Conservation (phyloP, 2,113 vertebrate species). For the Caranx ignobilis region DNA sequence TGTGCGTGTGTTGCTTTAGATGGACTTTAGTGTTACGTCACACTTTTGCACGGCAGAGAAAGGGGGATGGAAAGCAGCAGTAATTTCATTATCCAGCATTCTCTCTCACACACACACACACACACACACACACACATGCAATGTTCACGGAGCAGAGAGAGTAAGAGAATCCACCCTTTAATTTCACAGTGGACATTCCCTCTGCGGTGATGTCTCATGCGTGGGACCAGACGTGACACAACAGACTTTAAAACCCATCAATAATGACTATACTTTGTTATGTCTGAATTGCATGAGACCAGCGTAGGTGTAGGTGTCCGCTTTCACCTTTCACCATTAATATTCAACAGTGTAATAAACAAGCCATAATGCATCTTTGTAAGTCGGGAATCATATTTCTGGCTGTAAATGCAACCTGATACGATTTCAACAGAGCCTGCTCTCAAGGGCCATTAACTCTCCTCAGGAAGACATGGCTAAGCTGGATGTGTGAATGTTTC, state of each 20-base stretch:
- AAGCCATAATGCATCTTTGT: neutral
- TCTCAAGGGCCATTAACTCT: slow-evolving; percentile 19
- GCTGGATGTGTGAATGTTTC: slow-evolving; percentile 9
- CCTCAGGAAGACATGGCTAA: neutral
- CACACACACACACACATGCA: neutral
- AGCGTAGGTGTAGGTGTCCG: neutral
- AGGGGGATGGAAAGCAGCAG: slow-evolving; percentile 45
- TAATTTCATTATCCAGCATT: slow-evolving; percentile 67
- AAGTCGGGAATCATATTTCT: slow-evolving; percentile 33
- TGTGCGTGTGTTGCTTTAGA: slow-evolving; percentile 44
- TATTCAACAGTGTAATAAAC: slow-evolving; percentile 23
- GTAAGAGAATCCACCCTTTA: slow-evolving; percentile 42
- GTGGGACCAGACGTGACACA: slow-evolving; percentile 57
- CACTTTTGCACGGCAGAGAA: slow-evolving; percentile 48
- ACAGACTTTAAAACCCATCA: slow-evolving; percentile 38
- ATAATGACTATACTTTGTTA: slow-evolving; percentile 35
- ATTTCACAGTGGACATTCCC: slow-evolving; percentile 37
- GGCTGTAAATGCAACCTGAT: slow-evolving; percentile 21
- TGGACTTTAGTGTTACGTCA: slow-evolving; percentile 53
- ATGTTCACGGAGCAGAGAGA: neutral
- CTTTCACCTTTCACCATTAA: neutral
- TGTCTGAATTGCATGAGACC: slow-evolving; percentile 6
- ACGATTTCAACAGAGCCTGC: slow-evolving; percentile 14
- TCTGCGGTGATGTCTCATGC: slow-evolving; percentile 40
- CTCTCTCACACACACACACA: neutral